Evolutionary conservation across 2,113 vertebrate genomes (phyloP), one percentile per base, ranked within the genome.

Genomic region (Aphelocoma coerulescens): DNA sequence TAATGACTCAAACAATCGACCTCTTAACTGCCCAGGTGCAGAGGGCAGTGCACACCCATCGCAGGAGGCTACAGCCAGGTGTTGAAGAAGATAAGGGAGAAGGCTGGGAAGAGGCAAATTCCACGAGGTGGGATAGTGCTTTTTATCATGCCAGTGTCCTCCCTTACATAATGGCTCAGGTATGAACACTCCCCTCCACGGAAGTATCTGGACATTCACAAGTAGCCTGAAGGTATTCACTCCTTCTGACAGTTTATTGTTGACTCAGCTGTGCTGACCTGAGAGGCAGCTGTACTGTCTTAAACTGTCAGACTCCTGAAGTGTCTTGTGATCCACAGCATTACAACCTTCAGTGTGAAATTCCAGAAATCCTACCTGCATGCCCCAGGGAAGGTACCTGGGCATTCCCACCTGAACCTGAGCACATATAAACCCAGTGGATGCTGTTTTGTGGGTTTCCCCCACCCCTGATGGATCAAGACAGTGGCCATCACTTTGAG

Each of bases 221-320:
- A 21, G 44, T 35, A 59, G 13, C 37, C 62, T 32, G 52, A 43
- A 67, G 44, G 5, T 51, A 43, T 35, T 59, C 0, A 0, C 26
- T 17, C 54, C 17, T 51, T 86, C 44, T 67, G 26, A 30, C 5
- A 13, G 26, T 43, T 67, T 41, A 43, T 9, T 43, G 20, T 32
- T 75, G 61, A 32, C 35, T 26, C 30, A 35, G 11, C 30, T 26
- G 24, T 43, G 20, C 61, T 35, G 52, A 32, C 32, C 72, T 58
- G 35, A 58, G 44, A 26, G 24, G 43, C 43, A 58, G 43, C 19
- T 41, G 13, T 7, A 41, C 10, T 10, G 11, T 76, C 35, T 58
- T 43, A 26, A 85, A 49, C 13, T 8, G 4, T 30, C 43, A 35
- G 52, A 21, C 52, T 35, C 43, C 26, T 43, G 61, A 76, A 59